phyloP scores from a whole-genome alignment of 2,888 invertebrate species.

The Carterocephalus palaemon region DNA sequence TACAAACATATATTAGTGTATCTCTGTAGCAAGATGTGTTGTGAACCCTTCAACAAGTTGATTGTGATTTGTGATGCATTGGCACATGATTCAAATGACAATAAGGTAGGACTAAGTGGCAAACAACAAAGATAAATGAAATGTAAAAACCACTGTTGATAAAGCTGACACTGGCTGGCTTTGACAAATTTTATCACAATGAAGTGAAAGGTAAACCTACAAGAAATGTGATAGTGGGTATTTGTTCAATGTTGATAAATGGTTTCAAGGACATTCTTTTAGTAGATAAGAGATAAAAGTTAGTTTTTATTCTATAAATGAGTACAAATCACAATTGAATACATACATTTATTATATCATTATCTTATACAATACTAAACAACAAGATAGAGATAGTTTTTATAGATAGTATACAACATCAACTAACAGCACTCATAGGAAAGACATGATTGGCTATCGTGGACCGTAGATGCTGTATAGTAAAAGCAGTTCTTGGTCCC shows the following conservation, averaged over 20 bases:
- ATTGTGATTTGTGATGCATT: no score
- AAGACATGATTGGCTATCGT: conserved; percentile 33
- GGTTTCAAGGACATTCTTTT: conserved; percentile 1
- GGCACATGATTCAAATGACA: no score
- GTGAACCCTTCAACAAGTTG: no score
- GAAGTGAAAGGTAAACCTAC: no score
- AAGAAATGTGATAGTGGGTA: no score
- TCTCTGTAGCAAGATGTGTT: no score
- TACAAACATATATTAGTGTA: no score
- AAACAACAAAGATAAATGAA: no score
- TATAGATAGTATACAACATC: conserved; percentile 42
- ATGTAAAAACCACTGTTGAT: no score
- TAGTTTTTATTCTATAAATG: neutral
- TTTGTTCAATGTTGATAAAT: conserved; percentile 9
- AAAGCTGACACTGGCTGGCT: no score
- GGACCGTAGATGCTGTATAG: conserved; percentile 32
- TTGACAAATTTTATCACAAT: no score
- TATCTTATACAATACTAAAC: conserved; percentile 56
- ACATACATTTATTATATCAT: conserved; percentile 55
- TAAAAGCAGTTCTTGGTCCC: conserved; percentile 35
- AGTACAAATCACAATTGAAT: conserved; percentile 42
- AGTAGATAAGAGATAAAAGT: conserved; percentile 8
- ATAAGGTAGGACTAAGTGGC: no score
- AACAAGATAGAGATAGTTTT: conserved; percentile 45
- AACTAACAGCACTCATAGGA: conserved; percentile 33